Evolutionary conservation across 1,140 invertebrate species (phyloP), one percentile per base, ranked within the genome.

Genomic region (Drosophila nigrodunni): DNA sequence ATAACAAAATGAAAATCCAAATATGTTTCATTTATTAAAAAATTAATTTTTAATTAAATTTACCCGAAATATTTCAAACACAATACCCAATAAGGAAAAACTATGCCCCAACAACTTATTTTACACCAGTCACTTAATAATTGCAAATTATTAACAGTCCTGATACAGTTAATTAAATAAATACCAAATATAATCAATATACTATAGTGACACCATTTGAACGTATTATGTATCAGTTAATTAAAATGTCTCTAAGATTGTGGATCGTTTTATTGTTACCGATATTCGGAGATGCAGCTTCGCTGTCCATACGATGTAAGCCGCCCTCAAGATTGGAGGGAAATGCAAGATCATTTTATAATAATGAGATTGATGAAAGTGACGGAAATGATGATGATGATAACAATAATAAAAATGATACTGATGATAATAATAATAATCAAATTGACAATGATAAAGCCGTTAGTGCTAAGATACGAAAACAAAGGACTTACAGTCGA

Each of bases 401-500:
- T 41, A 4, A 41, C 4, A 41, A 11, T 2, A 41, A 41, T n/a
- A 8, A 13, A 2, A 47, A 7, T 15, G 7, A 11, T 10, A 41
- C 10, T 41, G 7, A 7, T 3, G 15, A 11, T 15, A 47, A 11
- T 18, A 13, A 46, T 18, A 3, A 21, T 3, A 18, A 18, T 46
- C 2, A 4, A 15, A 4, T 46, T 46, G 13, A 54, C 37, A 13
- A 5, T 18, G 7, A 7, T 7, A 9, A 34, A 34, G 7, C 3
- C 15, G 3, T 35, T 35, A 41, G 2, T 34, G 7, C 34, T 47
- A 41, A 4, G 10, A 43, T n/a, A 55, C 9, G 30, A 7, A 49
- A n/a, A 41, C 62, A 81, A 10, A 67, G 3, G 3, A 62, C 64
- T 7, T 74, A 74, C 3, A 8, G 74, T 0, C 43, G 49, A n/a